Percentiles rank a stretch among this genome's conserved stretches.
These are phyloP conservation scores for Pecten maximus DNA, from an alignment of 2,888 invertebrate genomes.

Conservation along the genomic window DNA sequence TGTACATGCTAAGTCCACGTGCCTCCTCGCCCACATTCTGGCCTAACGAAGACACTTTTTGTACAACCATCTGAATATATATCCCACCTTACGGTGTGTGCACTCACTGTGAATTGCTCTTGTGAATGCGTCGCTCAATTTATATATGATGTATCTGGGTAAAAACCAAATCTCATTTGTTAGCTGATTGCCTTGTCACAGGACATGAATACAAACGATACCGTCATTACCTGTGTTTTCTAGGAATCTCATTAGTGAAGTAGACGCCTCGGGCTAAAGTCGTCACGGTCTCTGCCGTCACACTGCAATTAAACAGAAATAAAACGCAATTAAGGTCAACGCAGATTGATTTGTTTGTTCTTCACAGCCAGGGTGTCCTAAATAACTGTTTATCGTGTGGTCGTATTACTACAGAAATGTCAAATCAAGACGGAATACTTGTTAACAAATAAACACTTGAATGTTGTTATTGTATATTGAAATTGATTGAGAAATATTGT, in stretches of 20 bases:
- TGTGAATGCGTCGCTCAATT: not conserved
- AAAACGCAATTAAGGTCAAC: not conserved
- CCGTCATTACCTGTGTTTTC: not conserved
- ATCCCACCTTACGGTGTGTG: not conserved
- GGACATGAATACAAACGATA: not conserved
- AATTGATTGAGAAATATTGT: no score
- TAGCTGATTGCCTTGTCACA: not conserved
- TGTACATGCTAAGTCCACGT: not conserved
- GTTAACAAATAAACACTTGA: no score
- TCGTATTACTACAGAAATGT: no score
- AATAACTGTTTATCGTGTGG: no score
- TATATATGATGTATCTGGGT: slow-evolving; percentile 24
- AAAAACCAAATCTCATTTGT: not conserved
- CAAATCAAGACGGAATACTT: no score
- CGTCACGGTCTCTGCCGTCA: not conserved
- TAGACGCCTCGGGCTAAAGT: not conserved
- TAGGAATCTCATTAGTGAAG: slow-evolving; percentile 9
- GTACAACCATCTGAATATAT: not conserved
- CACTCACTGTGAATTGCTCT: not conserved
- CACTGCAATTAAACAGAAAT: not conserved
- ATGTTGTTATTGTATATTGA: no score
- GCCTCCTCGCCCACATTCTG: not conserved
- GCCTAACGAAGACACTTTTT: not conserved
- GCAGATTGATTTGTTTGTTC: not conserved
- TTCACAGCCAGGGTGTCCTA: not conserved